Evolutionary conservation across 2,888 invertebrate species (phyloP).

Genomic region (Melinaea menophilus): DNA sequence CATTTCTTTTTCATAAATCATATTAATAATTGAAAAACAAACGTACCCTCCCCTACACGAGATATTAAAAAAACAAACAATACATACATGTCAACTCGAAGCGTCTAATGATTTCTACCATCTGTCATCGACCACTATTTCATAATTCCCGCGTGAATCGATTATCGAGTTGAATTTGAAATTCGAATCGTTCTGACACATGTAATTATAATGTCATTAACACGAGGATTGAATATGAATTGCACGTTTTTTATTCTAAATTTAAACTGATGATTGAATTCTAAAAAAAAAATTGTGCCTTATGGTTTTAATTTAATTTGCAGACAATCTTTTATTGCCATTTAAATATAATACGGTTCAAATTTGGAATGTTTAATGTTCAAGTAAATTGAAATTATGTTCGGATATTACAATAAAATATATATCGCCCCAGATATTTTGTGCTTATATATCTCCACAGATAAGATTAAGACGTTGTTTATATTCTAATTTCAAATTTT

Average conservation of each 20-base stretch:
- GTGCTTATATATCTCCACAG: neutral
- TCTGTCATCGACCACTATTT: slow-evolving; percentile 35
- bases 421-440: neutral
- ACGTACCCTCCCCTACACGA: slow-evolving; percentile 9
- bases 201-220: slow-evolving; percentile 34
- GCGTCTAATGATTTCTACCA: slow-evolving; percentile 36
- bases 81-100: slow-evolving; percentile 25
- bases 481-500: neutral
- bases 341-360: too few relatives aligned
- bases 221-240: slow-evolving; percentile 29
- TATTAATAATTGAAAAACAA: slow-evolving; percentile 14
- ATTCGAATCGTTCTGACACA: slow-evolving; percentile 30
- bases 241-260: slow-evolving; percentile 13
- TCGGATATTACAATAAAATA: neutral
- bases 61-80: slow-evolving; percentile 25
- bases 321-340: too few relatives aligned
- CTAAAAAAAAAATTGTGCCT: too few relatives aligned
- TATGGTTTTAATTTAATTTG: too few relatives aligned
- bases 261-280: too few relatives aligned
- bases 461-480: neutral
- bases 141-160: slow-evolving; percentile 34
- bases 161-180: too few relatives aligned
- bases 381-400: slow-evolving; percentile 1
- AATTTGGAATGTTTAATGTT: neutral
- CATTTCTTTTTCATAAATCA: too few relatives aligned